Conservation (phyloP, 2,113 vertebrate genomes). For the Tenebrosternarchus preto region DNA sequence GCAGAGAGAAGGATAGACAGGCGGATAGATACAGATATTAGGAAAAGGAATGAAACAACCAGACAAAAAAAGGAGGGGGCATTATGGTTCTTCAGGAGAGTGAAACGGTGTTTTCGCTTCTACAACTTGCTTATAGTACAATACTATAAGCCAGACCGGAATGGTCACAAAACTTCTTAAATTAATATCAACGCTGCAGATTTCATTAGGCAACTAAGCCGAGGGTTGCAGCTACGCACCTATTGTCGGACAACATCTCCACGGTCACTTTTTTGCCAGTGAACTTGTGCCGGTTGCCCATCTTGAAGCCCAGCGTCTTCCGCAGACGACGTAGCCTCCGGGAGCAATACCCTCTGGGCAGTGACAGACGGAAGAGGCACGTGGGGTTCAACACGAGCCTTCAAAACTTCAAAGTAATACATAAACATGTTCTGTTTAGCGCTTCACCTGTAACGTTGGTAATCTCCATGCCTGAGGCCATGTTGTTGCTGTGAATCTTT, state of each 20-base stretch:
- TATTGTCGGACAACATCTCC: slow-evolving; percentile 91
- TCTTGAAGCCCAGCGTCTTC: slow-evolving; percentile 95
- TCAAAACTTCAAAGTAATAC: neutral
- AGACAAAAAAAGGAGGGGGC: too few species aligned
- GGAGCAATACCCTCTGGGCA: slow-evolving; percentile 93
- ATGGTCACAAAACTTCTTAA: too few species aligned
- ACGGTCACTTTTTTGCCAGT: slow-evolving; percentile 93
- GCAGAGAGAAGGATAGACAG: too few species aligned
- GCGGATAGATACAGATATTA: too few species aligned
- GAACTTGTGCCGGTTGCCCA: slow-evolving; percentile 97
- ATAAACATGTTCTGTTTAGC: neutral
- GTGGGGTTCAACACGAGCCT: too few species aligned
- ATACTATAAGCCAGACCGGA: too few species aligned
- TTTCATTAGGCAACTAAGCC: neutral
- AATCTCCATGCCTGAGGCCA: slow-evolving; percentile 94
- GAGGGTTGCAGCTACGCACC: slow-evolving; percentile 67
- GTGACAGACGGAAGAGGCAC: neutral
- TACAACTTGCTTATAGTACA: too few species aligned
- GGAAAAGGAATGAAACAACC: too few species aligned
- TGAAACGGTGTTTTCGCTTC: neutral
- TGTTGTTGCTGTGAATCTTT: slow-evolving; percentile 99
- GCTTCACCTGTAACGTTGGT: slow-evolving; percentile 94
- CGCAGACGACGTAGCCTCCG: slow-evolving; percentile 89
- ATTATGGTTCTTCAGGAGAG: neutral
- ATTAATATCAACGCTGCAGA: too few species aligned